phyloP scores from a whole-genome alignment of 2,113 vertebrate genomes.

The Lonchura striata region DNA sequence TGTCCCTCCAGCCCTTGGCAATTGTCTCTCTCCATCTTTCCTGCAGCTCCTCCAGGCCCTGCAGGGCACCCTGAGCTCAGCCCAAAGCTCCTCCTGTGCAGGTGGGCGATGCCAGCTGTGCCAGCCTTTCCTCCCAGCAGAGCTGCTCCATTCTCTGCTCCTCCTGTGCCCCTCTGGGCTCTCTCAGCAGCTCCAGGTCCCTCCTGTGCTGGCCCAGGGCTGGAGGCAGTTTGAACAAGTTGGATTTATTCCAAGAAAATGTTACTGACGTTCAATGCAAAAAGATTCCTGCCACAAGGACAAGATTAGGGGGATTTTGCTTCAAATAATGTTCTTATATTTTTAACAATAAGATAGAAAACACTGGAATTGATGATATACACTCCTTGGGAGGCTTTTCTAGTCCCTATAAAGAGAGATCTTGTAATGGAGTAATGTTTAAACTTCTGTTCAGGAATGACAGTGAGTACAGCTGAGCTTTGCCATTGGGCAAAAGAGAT shows the following conservation, averaged over 20 bases:
- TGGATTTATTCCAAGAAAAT: not conserved
- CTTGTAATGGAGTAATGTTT: not conserved
- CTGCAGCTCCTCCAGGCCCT: no score
- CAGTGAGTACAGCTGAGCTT: not conserved
- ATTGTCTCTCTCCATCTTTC: no score
- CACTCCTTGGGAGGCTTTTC: not conserved
- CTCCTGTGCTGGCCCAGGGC: accelerated
- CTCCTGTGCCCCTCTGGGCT: not conserved
- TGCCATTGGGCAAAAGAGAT: not conserved
- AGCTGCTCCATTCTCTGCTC: not conserved
- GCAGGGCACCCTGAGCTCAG: no score
- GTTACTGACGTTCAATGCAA: not conserved
- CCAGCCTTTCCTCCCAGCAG: not conserved
- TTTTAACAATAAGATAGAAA: not conserved
- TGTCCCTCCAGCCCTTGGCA: no score
- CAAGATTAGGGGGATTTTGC: not conserved
- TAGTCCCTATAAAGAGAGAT: not conserved
- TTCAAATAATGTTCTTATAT: not conserved
- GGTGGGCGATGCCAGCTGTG: no score
- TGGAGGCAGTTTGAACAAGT: not conserved
- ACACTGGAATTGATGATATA: not conserved
- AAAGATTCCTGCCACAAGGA: not conserved
- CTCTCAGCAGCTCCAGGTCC: not conserved
- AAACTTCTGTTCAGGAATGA: not conserved
- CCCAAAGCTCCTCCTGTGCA: no score